Conservation (phyloP, 2,888 invertebrate genomes). For the Apamea crenata region DNA sequence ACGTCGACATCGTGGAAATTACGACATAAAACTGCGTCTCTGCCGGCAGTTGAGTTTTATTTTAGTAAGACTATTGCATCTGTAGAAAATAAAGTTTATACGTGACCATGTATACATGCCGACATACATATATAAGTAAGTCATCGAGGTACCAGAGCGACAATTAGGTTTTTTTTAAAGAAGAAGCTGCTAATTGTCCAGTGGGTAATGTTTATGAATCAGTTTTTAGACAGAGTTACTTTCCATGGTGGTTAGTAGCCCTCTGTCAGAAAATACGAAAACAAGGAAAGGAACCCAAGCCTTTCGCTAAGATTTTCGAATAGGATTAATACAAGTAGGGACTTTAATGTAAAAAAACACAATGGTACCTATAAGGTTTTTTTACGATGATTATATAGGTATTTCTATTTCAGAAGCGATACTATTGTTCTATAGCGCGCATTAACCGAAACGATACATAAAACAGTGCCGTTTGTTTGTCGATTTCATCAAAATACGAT, state of each 20-base stretch:
- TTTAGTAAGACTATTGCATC: conserved; percentile 10
- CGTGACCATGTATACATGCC: neutral
- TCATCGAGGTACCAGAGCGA: neutral
- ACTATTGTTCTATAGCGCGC: neutral
- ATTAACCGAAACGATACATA: neutral
- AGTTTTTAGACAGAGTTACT: neutral
- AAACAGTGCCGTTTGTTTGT: neutral
- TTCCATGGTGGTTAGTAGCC: neutral
- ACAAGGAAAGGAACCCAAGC: neutral
- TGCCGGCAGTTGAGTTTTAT: conserved; percentile 2
- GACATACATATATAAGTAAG: neutral
- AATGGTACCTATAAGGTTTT: neutral
- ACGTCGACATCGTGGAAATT: conserved; percentile 48
- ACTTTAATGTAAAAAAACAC: neutral
- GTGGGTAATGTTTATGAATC: neutral
- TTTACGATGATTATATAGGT: conserved; percentile 7
- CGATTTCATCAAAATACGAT: neutral
- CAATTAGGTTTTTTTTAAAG: neutral
- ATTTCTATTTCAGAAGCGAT: neutral
- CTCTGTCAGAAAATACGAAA: neutral
- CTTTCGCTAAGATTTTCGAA: neutral
- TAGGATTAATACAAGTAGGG: neutral
- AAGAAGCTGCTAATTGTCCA: neutral
- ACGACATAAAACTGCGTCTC: conserved; percentile 41
- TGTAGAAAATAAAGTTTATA: conserved; percentile 13